Base-by-base conservation (phyloP, 1,140 invertebrate genomes). In the Saccostrea echinata region DNA sequence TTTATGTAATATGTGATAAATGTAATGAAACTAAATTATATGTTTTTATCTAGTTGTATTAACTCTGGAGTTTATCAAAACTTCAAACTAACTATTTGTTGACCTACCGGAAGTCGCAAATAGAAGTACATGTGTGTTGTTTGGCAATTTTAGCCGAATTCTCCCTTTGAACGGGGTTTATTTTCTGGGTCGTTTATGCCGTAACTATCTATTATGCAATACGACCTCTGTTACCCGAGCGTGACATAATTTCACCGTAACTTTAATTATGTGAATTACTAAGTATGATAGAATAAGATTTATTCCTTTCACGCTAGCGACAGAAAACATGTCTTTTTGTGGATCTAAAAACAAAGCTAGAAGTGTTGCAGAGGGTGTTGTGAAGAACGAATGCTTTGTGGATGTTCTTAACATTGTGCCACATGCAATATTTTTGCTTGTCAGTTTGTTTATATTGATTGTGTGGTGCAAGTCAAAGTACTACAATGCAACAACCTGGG, bases 331-430 rank as follows among this genome's bases (percentile, higher is more conserved):
- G 68, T 76, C 91, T 51, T 94, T 94, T 82, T 94, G 93, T 90
- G 93, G 93, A 24, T 91, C 91, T 12, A 87, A 90, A 68, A 68
- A 91, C 16, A 90, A 92, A 85, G 92, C 93, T 2, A 90, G 92
- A 35, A 93, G 93, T 84, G 93, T 94, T 24, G 90, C 91, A 24
- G 90, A 92, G 8, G 94, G 94, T 3, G 93, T 94, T 18, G 86
- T 94, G 57, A 91, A 90, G 27, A 94, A 94, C 84, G 92, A 93
- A 83, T 94, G 94, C 84, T 94, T 93, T 88, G 91, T 94, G 24
- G 93, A 94, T 90, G 92, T 93, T n/a, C 88, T 94, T 16, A 94
- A 93, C 86, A 93, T 94, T 52, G 91, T 94, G 13, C 94, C 94
- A 3, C 93, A 94, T 89, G 91, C 90, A 21, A 86, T 94, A 21